Evolutionary conservation across 2,113 vertebrate genomes (phyloP), one percentile per base, ranked within the genome.

Genomic region (Mesembrinibis cayennensis): DNA sequence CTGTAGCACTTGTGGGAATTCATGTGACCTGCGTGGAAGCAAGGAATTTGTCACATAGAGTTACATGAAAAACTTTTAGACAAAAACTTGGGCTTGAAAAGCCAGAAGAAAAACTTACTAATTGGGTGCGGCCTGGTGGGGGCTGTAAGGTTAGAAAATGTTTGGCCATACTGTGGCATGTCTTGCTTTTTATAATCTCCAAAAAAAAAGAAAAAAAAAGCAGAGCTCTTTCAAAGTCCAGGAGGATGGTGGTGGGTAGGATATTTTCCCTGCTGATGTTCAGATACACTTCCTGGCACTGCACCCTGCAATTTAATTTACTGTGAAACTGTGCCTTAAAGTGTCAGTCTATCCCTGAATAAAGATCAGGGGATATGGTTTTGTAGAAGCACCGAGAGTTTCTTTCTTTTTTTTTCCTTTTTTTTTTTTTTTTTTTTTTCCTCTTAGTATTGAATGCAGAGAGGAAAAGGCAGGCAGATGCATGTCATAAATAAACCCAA

Each of bases 381-480:
- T 53, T 86, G 50, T 63, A 87, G 63, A 87, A 79, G 49, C 30
- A 82, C 16, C 2, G 0, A 82, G 66, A 80, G 27, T 21, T 65
- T 34, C 15, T 74, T 74, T 61, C 22, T 59, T 49, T 44, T 11
- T 40, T 4, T 20, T 25, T 42, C 40, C 13, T 42, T 32, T 27
- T 16, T 3, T 4, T 8, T 11, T 4, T 3, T 0, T 4, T 70
- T 40, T 10, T 1, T 79, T 71, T 82, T 93, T 85, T 77, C 16
- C 87, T 79, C 81, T 50, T 74, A 53, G 29, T 44, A 61, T 63
- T 78, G 88, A 91, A 96, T 50, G 66, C 42, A 83, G 89, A 95
- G 91, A 97, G 93, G 95, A 92, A 97, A 90, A 82, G 90, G 91
- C 87, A 96, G 87, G 86, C 91, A 92, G 91, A 90, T 89, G 92